phyloP scores from a whole-genome alignment of 2,888 invertebrate species.

The Onchidella celtica region DNA sequence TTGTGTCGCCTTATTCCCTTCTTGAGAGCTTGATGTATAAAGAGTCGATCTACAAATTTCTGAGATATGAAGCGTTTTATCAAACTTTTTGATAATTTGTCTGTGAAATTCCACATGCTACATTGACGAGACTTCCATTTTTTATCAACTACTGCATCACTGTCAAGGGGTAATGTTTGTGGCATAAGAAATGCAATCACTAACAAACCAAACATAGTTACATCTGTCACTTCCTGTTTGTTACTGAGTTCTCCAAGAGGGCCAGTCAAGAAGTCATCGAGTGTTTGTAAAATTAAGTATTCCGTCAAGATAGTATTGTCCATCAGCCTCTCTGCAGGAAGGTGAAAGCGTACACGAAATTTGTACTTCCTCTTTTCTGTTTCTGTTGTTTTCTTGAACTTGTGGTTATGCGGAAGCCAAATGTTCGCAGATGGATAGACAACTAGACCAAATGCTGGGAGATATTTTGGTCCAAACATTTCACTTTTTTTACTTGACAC shows the following conservation, averaged over 20 bases:
- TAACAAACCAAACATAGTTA: constrained; percentile 19
- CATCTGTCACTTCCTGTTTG: not conserved
- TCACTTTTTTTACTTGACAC: not conserved
- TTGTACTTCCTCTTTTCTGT: constrained; percentile 4
- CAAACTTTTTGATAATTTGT: constrained; percentile 4
- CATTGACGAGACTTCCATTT: constrained; percentile 2
- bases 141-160: not conserved
- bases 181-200: constrained; percentile 15
- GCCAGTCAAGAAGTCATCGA: constrained; percentile 30
- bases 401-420: constrained; percentile 21
- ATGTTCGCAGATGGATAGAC: not conserved
- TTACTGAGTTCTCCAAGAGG: not conserved
- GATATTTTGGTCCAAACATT: not conserved
- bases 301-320: constrained; percentile 21
- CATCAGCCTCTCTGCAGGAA: not conserved
- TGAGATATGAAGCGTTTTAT: constrained; percentile 7
- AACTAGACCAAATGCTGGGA: constrained; percentile 22
- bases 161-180: not conserved
- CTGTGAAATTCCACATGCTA: constrained; percentile 15
- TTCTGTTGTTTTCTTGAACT: constrained; percentile 15
- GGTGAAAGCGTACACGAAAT: constrained; percentile 23
- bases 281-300: constrained; percentile 27
- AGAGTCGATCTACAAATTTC: constrained; percentile 9
- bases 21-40: not conserved
- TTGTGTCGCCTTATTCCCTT: not conserved